Evolutionary conservation across 2,888 invertebrate genomes (phyloP), one percentile per base, ranked within the genome.

Genomic region (Holacanthella duospinosa): DNA sequence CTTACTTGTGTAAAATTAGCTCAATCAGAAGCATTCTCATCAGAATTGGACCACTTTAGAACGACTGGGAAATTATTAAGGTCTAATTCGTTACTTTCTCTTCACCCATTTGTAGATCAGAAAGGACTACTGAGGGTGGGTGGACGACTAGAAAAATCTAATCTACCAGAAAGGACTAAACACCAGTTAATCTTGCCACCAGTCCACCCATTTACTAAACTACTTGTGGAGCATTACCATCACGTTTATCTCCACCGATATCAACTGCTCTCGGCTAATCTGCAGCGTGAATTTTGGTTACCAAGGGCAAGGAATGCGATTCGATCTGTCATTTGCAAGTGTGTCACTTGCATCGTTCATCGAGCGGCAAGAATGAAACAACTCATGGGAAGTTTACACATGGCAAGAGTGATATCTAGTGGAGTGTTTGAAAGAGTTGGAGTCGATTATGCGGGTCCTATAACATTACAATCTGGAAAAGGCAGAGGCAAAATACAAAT

Each of bases 331-430:
- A 24, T 68, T 0, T 12, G 29, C 2, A 26, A 29, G 12, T 72
- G 73, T 24, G 43, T 68, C 1, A 54, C 25, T n/a, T 74, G 72
- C 55, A 54, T 54, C 1, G 56, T 62, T 24, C 21, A 28, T 4
- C 43, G 43, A 27, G 56, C 64, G 1, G 36, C 3, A 1, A 57
- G 43, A 12, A 58, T 67, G 2, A 6, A 62, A 9, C 74, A 74
- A 55, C 48, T 71, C 1, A 75, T 76, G 75, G 74, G 74, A 1
- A 43, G 74, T 58, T 64, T 75, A 48, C 75, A 74, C 1, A 21
- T 25, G 19, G 27, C 59, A 6, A 56, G 75, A 29, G 69, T 74
- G 0, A 65, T 58, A 3, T 66, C 68, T 3, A 28, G 65, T 6
- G 61, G 71, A n/a, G 69, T 74, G 27, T 75, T 75, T 65, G 61